These are phyloP conservation scores for Lepilemur ruficaudatus DNA, from an alignment of 2,797 vertebrate species.

Conservation along the genomic window DNA sequence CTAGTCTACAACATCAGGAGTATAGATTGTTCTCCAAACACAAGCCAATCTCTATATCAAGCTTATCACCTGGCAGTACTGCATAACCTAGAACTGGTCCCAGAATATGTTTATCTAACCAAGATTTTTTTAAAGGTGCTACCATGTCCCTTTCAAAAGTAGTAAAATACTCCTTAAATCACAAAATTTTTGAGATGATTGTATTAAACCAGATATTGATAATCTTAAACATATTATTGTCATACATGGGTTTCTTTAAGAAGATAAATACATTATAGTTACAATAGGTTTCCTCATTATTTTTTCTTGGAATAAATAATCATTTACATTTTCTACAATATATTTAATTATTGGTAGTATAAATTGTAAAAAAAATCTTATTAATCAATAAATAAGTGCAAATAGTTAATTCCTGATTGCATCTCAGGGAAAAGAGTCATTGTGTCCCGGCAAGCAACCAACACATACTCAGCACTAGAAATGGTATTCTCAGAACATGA, in stretches of 20 bases:
- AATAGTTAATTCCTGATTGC: background rate
- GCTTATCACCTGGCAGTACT: background rate
- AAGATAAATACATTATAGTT: background rate
- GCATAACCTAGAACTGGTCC: background rate
- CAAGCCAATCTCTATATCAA: background rate
- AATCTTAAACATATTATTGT: background rate
- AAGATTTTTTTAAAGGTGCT: background rate
- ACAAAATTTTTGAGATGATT: background rate
- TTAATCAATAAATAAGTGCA: background rate
- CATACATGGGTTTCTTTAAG: background rate
- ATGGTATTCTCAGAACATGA: background rate
- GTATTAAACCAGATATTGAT: background rate
- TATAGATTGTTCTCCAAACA: background rate
- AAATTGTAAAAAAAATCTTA: background rate
- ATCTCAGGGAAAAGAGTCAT: background rate
- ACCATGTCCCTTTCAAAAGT: background rate
- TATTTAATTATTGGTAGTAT: background rate
- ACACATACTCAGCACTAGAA: background rate
- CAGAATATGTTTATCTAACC: background rate
- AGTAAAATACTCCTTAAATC: background rate
- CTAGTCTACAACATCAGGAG: background rate
- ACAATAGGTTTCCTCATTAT: background rate
- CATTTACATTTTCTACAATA: background rate
- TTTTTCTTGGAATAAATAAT: constrained; percentile 2
- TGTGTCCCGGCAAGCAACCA: background rate